Evolutionary conservation across 2,888 invertebrate species (phyloP), one percentile per base, ranked within the genome.

Genomic region (Eurytoma californica): DNA sequence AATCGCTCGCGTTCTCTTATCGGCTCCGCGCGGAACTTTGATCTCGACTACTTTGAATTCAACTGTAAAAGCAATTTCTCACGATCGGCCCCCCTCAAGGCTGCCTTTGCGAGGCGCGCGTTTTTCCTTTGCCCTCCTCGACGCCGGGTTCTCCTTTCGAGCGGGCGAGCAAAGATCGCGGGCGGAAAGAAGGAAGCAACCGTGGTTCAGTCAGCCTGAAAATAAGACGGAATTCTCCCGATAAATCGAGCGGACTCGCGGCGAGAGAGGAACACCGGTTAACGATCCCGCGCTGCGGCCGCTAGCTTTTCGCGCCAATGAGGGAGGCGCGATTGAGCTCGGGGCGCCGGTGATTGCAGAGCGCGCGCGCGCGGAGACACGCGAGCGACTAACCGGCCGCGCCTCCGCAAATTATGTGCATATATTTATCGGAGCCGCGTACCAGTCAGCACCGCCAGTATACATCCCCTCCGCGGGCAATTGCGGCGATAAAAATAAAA

Each of bases 31-130:
- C 82, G 18, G 51, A 83, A 84, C 84, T 85, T 86, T 83, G 84
- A 84, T 84, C 84, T 77, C 82, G 63, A 28, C 57, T 57, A 79
- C 82, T 85, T 82, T 83, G 84, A 83, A 85, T 84, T 83, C 82
- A 72, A 78, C 67, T 81, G 82, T 79, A 82, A 82, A 83, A 83
- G 84, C 82, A 83, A 85, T 84, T 84, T 82, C 83, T 81, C 77
- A 70, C 80, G 77, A 81, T 84, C 82, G 76, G 53, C 61, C 61
- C 24, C 24, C 57, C 70, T 49, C 60, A 66, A 20, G 61, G 66
- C 74, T 57, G 16, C 47, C 61, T 49, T 39, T 39, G 39, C 39
- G 1, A 7, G 39, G 39, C 39, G 39, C 39, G 39, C 63, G 49
- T 30, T 57, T 47, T 57, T 16, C 47, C 67, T 55, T 39, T 24